Conservation (phyloP, 2,797 vertebrate species). For the Platalea minor region DNA sequence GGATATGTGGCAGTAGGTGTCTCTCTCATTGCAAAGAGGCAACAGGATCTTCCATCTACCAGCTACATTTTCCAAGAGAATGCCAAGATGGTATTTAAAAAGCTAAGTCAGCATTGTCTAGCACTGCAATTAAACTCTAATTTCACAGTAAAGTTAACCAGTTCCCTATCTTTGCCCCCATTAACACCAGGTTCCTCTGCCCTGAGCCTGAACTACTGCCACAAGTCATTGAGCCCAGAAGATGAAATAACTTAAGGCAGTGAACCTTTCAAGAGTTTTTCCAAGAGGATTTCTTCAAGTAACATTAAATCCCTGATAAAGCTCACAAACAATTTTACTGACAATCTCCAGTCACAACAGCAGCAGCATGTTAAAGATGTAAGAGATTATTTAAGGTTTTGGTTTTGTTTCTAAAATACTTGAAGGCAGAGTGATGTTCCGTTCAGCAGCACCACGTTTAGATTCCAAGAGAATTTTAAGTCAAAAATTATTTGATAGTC, state of each 20-base stretch:
- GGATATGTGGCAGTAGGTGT: neutral
- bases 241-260: neutral
- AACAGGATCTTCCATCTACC: neutral
- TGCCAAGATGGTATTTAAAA: neutral
- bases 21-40: neutral
- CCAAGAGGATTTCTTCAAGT: conserved; percentile 86
- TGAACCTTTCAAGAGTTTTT: neutral
- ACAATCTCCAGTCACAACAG: conserved; percentile 66
- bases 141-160: neutral
- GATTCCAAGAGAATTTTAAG: neutral
- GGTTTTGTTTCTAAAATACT: neutral
- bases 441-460: neutral
- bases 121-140: neutral
- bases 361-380: conserved; percentile 74
- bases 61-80: neutral
- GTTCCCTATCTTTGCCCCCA: neutral
- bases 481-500: neutral
- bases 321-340: conserved; percentile 77
- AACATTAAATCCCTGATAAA: conserved; percentile 86
- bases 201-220: neutral
- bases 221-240: neutral
- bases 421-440: neutral
- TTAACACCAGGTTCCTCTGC: neutral
- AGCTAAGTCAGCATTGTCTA: neutral
- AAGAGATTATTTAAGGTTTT: neutral